Conservation (phyloP, 1,140 invertebrate species). For the Eurosta solidaginis region DNA sequence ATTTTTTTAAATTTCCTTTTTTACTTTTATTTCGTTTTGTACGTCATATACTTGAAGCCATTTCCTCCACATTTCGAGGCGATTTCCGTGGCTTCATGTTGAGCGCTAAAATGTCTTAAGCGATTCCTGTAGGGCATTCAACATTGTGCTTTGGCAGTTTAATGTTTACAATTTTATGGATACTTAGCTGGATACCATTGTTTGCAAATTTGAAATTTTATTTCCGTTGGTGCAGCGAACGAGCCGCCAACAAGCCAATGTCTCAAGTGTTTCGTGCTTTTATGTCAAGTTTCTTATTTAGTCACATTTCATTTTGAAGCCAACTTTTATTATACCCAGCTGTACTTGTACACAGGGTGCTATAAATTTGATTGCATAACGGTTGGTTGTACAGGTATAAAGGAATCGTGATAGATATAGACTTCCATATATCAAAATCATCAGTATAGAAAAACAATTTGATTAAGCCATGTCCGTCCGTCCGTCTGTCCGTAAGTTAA, state of each 20-base stretch:
- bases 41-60: not conserved
- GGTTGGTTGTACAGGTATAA: too few species aligned
- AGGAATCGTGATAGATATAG: too few species aligned
- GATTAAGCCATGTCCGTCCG: too few species aligned
- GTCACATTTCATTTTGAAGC: not conserved
- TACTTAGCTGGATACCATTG: not conserved
- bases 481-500: too few species aligned
- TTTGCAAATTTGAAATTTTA: not conserved
- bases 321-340: too few species aligned
- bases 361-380: too few species aligned
- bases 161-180: slow-evolving; percentile 19
- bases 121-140: not conserved
- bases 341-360: too few species aligned
- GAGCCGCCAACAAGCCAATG: not conserved
- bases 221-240: not conserved
- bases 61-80: not conserved
- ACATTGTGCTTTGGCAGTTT: not conserved
- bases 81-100: slow-evolving; percentile 20
- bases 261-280: not conserved
- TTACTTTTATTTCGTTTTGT: not conserved
- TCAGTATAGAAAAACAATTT: too few species aligned
- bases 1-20: not conserved
- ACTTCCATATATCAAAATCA: too few species aligned
- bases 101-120: not conserved
- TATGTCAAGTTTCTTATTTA: not conserved